Percentiles rank a stretch among this genome's conserved stretches.
Evolutionary conservation across 1,140 invertebrate genomes (phyloP).

Genomic region (Diorhabda sublineata): DNA sequence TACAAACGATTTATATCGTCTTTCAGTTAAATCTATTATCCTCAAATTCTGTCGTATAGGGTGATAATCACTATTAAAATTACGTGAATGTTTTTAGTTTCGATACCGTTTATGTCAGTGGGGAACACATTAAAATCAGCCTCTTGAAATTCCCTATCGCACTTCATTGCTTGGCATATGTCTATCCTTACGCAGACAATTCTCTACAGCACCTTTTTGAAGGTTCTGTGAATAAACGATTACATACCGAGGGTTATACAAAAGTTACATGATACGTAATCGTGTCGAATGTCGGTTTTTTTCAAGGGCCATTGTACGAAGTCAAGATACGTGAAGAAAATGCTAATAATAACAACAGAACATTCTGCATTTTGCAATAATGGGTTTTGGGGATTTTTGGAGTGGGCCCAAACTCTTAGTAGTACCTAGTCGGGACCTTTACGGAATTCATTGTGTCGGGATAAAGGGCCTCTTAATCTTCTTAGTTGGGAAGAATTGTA

Average conservation of each 20-base stretch:
- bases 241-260: slow-evolving; percentile 17
- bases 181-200: slow-evolving; percentile 1
- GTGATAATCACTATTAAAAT: too few species aligned
- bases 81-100: too few species aligned
- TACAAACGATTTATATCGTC: too few species aligned
- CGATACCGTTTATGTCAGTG: too few species aligned
- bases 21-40: too few species aligned
- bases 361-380: slow-evolving; percentile 20
- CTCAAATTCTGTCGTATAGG: too few species aligned
- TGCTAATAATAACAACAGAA: slow-evolving; percentile 23
- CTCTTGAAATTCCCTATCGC: background rate
- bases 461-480: slow-evolving; percentile 30
- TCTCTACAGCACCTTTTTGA: slow-evolving; percentile 9
- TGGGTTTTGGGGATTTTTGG: slow-evolving; percentile 22
- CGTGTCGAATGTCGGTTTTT: slow-evolving; percentile 23
- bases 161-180: slow-evolving; percentile 6
- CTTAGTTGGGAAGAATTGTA: slow-evolving; percentile 21
- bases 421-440: slow-evolving; percentile 13
- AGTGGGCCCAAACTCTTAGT: slow-evolving; percentile 19
- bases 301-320: slow-evolving; percentile 17
- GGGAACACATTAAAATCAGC: too few species aligned
- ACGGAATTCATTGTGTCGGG: slow-evolving; percentile 22
- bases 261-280: slow-evolving; percentile 13
- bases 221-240: slow-evolving; percentile 16
- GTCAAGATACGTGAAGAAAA: slow-evolving; percentile 20